Evolutionary conservation across 2,888 invertebrate genomes (phyloP), one percentile per base, ranked within the genome.

Genomic region (Carcina quercana): DNA sequence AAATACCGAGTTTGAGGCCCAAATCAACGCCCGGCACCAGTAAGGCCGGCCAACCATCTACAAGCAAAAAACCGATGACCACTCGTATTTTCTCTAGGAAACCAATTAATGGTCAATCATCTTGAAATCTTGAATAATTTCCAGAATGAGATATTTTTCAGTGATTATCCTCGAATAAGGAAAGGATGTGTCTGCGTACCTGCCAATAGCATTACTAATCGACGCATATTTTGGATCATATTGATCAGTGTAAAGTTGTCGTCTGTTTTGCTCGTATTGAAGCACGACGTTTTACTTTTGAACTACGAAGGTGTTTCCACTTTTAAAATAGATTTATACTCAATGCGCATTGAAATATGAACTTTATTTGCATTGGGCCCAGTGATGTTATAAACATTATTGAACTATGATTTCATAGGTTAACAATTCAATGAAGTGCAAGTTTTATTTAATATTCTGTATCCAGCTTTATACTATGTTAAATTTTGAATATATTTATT

Each of bases 321-420:
- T 45, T 45, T 51, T 49, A 14, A 20, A 28, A 31, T 31, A 28
- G 7, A 7, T 17, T 17, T 17, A 17, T 17, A 17, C 5, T 17
- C 5, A 7, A 17, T 5, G 17, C 5, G 17, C 17, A 17, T 5
- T 17, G 5, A 17, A 5, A 5, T 24, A 24, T 76, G 66, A 76
- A 75, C 70, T 72, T 73, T 66, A 69, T 72, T 73, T 78, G 80
- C 80, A 80, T 80, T 80, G n/a, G n/a, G n/a, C n/a, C n/a, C n/a
- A n/a, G n/a, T n/a, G n/a, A n/a, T n/a, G n/a, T n/a, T n/a, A n/a
- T 80, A 79, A 70, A 68, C 63, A 57, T 55, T 50, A 45, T 34
- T 35, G 41, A 42, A 44, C 25, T 40, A 43, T 44, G 40, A 43
- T 33, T 37, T 31, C 38, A 26, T 35, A 28, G 7, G 7, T 17